Evolutionary conservation across 2,113 vertebrate species (phyloP).

Genomic region (Gila orcuttii): DNA sequence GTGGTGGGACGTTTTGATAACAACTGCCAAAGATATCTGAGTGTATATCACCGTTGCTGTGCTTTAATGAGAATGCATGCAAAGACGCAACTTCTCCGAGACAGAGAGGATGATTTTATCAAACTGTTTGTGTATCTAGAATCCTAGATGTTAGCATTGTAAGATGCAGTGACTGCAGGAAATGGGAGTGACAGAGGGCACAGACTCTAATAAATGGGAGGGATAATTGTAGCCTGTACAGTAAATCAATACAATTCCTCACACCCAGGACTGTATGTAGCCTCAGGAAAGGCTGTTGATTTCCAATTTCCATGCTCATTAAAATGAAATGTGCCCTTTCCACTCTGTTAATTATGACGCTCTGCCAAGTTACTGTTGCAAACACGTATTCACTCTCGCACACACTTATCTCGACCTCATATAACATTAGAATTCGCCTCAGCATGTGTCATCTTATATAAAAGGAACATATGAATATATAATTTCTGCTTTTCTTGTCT

Average conservation of each 20-base stretch:
- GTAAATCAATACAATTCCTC: constrained; percentile 57
- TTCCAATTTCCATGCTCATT: constrained; percentile 62
- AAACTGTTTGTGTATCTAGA: not conserved
- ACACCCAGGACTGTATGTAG: constrained; percentile 48
- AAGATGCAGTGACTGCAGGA: constrained; percentile 7
- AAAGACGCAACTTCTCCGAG: not conserved
- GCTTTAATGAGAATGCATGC: not conserved
- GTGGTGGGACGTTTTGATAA: not conserved
- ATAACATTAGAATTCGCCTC: constrained; percentile 2
- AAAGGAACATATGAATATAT: constrained; percentile 26
- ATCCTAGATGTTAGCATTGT: not conserved
- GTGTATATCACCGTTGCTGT: not conserved
- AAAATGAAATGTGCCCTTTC: constrained; percentile 52
- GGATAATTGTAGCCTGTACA: constrained; percentile 59
- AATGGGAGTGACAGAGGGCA: constrained; percentile 33
- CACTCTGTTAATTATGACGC: constrained; percentile 58
- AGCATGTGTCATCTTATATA: constrained; percentile 25
- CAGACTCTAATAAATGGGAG: constrained; percentile 53
- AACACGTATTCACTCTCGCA: not conserved
- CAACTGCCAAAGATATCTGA: not conserved
- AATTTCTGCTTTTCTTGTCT: constrained; percentile 27
- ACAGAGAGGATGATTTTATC: not conserved
- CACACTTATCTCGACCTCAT: constrained; percentile 4
- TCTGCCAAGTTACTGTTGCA: constrained; percentile 1
- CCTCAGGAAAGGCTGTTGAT: constrained; percentile 58